These are phyloP conservation scores for Caranx ignobilis DNA, from an alignment of 2,113 vertebrate species.

Conservation along the genomic window DNA sequence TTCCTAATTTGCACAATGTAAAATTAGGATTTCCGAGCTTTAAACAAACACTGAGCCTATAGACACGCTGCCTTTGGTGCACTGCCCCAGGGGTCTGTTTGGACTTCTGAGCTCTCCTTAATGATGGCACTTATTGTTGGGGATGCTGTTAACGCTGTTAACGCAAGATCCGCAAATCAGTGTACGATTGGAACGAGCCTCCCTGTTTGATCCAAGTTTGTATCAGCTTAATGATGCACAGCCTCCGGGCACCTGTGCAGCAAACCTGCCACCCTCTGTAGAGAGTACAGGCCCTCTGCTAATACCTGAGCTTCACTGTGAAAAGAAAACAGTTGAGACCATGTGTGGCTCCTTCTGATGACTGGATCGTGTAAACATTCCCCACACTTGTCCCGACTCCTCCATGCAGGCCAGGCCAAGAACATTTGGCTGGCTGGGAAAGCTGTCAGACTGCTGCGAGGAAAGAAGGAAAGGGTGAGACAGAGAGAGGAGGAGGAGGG, in stretches of 20 bases:
- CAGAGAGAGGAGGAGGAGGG: neutral
- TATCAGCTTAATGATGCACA: slow-evolving; percentile 42
- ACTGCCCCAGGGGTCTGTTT: slow-evolving; percentile 52
- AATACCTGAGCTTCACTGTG: slow-evolving; percentile 25
- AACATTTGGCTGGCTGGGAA: slow-evolving; percentile 57
- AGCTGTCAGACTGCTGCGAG: slow-evolving; percentile 51
- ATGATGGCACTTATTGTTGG: slow-evolving; percentile 48
- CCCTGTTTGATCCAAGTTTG: slow-evolving; percentile 31
- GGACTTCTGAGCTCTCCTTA: slow-evolving; percentile 48
- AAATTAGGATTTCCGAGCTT: slow-evolving; percentile 39
- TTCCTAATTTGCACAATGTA: slow-evolving; percentile 26
- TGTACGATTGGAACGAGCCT: slow-evolving; percentile 8
- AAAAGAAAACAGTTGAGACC: slow-evolving; percentile 18
- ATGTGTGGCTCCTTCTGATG: slow-evolving; percentile 20
- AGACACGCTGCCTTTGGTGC: slow-evolving; percentile 12
- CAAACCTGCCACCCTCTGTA: slow-evolving; percentile 27
- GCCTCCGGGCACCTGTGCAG: slow-evolving; percentile 31
- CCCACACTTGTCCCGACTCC: slow-evolving; percentile 37
- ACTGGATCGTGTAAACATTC: slow-evolving; percentile 42
- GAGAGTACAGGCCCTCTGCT: slow-evolving; percentile 22
- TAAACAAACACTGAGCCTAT: slow-evolving; percentile 46
- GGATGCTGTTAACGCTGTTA: slow-evolving; percentile 27
- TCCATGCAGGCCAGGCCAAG: slow-evolving; percentile 46
- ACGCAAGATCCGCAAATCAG: slow-evolving; percentile 17
- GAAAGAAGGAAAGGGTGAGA: slow-evolving; percentile 18